Evolutionary conservation across 2,113 vertebrate species (phyloP), one percentile per base, ranked within the genome.

Genomic region (Meleagris gallopavo): DNA sequence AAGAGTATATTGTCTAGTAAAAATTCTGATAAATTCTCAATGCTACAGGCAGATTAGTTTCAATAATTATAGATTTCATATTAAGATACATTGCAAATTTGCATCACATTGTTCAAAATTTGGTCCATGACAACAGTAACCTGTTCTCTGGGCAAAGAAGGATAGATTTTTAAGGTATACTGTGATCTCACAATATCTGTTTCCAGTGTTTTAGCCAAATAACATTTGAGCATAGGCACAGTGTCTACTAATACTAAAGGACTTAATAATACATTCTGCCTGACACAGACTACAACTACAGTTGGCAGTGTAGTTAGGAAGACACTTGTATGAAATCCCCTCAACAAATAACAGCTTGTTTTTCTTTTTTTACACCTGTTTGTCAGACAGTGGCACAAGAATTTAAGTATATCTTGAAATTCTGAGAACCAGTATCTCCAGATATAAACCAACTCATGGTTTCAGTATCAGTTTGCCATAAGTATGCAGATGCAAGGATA

Each of bases 61-160:
- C 30, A 57, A 16, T 77, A 25, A 22, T 54, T 30, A 34, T 10
- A 4, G 30, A 19, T 67, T 83, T 74, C 58, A 18, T 30, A 64
- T 41, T 54, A 83, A 64, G 24, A 67, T 14, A 9, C 52, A 71
- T 1, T 46, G 6, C 25, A 93, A 83, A 66, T 70, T 45, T 55
- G 5, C 25, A 46, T 20, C 11, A 10, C 14, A 54, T 25, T 13
- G 48, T 64, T 75, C 32, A 67, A 89, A 72, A 69, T 46, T 55
- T 79, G 32, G n/a, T 41, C 45, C 25, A 74, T 54, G 12, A 50
- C 36, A 81, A 34, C 0, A 73, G 27, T 20, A 84, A 32, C 18
- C 70, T 0, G 0, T 24, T 66, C 78, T 70, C 34, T 66, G 30
- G 55, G n/a, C 48, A 70, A 2, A 58, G 41, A 9, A 57, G 0